Evolutionary conservation across 1,140 invertebrate species (phyloP).

Genomic region (Chymomyza costata): DNA sequence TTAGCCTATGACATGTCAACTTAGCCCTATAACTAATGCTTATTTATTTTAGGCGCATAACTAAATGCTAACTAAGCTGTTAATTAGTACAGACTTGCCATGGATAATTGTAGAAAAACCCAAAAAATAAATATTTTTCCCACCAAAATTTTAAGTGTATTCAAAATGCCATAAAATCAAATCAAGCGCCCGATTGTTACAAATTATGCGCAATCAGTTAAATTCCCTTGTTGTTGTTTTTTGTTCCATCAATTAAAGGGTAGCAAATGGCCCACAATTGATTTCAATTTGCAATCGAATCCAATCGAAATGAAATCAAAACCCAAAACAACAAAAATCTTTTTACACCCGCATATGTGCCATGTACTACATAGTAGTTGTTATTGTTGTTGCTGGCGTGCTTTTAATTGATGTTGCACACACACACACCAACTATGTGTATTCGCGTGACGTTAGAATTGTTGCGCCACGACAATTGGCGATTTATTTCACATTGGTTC

Average conservation of each 20-base stretch:
- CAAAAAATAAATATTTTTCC: conserved; percentile 15
- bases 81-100: no score
- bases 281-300: conserved; percentile 67
- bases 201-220: conserved; percentile 68
- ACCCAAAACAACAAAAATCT: conserved; percentile 50
- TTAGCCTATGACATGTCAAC: no score
- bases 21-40: neutral
- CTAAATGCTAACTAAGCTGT: no score
- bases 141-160: conserved; percentile 5
- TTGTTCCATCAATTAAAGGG: conserved; percentile 16
- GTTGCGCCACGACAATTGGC: conserved; percentile 31
- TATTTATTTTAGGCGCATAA: conserved; percentile 8
- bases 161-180: conserved; percentile 17
- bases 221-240: conserved; percentile 14
- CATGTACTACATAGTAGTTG: conserved; percentile 12
- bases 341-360: conserved; percentile 67
- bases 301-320: conserved; percentile 70
- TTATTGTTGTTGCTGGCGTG: conserved; percentile 8
- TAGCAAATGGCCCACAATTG: conserved; percentile 55
- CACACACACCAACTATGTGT: conserved; percentile 19
- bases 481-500: conserved; percentile 52
- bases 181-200: conserved; percentile 47
- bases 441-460: conserved; percentile 45
- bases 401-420: conserved; percentile 14
- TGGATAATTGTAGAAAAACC: conserved; percentile 23